phyloP scores from a whole-genome alignment of 2,113 vertebrate species.

The Harpagus bidentatus region DNA sequence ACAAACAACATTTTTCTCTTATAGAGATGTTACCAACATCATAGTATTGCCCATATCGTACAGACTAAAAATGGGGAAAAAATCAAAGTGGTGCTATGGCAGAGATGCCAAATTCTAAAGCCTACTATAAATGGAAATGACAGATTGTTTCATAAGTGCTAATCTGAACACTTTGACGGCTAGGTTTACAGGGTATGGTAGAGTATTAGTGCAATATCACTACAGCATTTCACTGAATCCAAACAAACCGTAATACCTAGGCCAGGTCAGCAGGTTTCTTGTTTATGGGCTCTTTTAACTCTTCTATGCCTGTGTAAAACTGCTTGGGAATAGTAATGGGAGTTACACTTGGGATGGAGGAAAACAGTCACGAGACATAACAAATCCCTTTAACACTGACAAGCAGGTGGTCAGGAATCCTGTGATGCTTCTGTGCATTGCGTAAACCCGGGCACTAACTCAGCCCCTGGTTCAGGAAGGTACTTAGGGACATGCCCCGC shows the following conservation, averaged over 20 bases:
- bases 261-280: slow-evolving; percentile 18
- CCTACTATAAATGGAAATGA: slow-evolving; percentile 33
- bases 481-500: not conserved
- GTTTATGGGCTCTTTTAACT: not conserved
- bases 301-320: not conserved
- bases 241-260: not conserved
- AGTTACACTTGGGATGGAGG: not conserved
- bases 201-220: slow-evolving; percentile 53
- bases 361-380: not conserved
- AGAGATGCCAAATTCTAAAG: slow-evolving; percentile 56
- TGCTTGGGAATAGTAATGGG: not conserved
- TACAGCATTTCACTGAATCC: not conserved
- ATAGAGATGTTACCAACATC: slow-evolving; percentile 75
- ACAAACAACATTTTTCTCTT: slow-evolving; percentile 75
- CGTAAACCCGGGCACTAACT: not conserved
- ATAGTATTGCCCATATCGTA: not conserved
- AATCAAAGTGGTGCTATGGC: slow-evolving; percentile 56
- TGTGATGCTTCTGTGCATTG: slow-evolving; percentile 5
- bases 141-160: slow-evolving; percentile 35
- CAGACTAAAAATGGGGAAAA: slow-evolving; percentile 6
- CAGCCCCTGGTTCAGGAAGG: not conserved
- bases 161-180: slow-evolving; percentile 9
- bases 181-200: slow-evolving; percentile 25
- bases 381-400: not conserved
- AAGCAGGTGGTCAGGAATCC: not conserved